Evolutionary conservation across 2,113 vertebrate genomes (phyloP).

Genomic region (Malurus melanocephalus): DNA sequence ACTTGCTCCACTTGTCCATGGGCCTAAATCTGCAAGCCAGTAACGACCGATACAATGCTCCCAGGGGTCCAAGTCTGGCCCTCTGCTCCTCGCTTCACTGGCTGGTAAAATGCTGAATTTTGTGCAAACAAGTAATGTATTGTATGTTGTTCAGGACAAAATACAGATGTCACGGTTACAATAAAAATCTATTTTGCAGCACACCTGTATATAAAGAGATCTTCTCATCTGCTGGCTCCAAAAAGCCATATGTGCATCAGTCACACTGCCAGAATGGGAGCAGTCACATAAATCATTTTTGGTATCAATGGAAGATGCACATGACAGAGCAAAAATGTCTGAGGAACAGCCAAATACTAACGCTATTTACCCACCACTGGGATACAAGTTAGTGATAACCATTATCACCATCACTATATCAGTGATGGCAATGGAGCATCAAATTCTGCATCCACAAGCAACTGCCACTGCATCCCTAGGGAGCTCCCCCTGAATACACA

Average conservation of each 20-base stretch:
- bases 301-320: background rate
- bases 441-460: background rate
- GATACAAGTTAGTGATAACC: background rate
- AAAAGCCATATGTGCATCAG: background rate
- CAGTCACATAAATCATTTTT: background rate
- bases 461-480: background rate
- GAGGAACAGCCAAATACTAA: background rate
- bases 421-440: fast-evolving
- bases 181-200: conserved; percentile 1
- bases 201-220: background rate
- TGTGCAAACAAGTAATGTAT: background rate
- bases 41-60: background rate
- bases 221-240: background rate
- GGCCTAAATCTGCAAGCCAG: background rate
- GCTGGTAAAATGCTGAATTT: background rate
- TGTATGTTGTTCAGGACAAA: background rate
- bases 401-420: background rate
- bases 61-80: background rate
- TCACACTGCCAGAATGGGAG: background rate
- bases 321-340: background rate
- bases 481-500: background rate
- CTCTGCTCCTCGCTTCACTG: background rate
- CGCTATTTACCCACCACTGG: background rate
- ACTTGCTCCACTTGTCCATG: background rate
- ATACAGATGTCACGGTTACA: background rate